Base-by-base conservation (phyloP, 1,140 invertebrate genomes). In the Phymorhynchus buccinoides region DNA sequence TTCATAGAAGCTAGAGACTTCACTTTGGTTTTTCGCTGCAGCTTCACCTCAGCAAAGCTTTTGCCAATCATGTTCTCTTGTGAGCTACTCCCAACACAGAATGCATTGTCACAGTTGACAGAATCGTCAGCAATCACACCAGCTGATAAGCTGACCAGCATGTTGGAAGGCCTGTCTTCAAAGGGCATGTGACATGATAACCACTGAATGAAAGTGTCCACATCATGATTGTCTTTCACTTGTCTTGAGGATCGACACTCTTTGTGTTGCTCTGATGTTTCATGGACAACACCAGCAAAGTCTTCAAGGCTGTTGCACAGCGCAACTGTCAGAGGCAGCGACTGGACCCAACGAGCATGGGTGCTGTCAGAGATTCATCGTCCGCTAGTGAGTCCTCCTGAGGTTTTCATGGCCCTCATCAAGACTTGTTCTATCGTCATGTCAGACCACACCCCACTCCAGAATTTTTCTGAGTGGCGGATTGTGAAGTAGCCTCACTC, bases 391-490 rank as follows among this genome's bases (percentile, higher is more conserved):
- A 88, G 44, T 42, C 86, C 83, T 27, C 86, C 86, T n/a, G 84
- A 77, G 22, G 88, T 80, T 80, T 88, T 88, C 1, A 94, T 92
- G 39, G 90, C 85, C n/a, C 84, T 80, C 87, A 89, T 90, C 27
- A 90, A 82, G 0, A 86, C 84, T 52, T 91, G 88, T 85, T 92
- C n/a, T n/a, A 93, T 90, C 1, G 88, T 86, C 84, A 92, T 87
- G 86, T 93, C 92, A 22, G 89, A 86, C 81, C n/a, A 93, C 35
- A 93, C 87, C n/a, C 37, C 94, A 78, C 89, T 91, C 91, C 91
- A 94, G 86, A 91, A 92, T 87, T 93, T 91, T 80, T 94, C 88
- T 39, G 77, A 86, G 37, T n/a, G 68, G 71, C 85, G 71, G 48
- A 52, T 52, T 30, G 83, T 73, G 7, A 88, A 85, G 86, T 87